phyloP scores from a whole-genome alignment of 2,113 vertebrate genomes.

The Aythya baeri region DNA sequence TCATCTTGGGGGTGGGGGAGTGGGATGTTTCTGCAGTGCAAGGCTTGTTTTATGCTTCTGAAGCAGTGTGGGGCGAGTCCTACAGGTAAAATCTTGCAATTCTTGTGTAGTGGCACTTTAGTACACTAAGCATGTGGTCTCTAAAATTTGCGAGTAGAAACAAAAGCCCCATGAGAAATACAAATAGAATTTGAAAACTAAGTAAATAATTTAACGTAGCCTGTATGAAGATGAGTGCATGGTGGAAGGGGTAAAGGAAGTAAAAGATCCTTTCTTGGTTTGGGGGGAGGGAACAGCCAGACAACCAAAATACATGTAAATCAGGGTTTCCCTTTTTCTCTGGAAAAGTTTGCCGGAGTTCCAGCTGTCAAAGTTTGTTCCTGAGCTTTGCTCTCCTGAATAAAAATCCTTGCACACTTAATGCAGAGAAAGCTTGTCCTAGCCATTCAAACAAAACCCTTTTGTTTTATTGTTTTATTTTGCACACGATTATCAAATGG shows the following conservation, averaged over 20 bases:
- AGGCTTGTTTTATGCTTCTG: neutral
- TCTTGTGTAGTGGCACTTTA: neutral
- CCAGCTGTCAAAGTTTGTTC: neutral
- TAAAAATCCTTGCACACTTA: neutral
- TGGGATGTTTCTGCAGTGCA: neutral
- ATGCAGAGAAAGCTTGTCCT: neutral
- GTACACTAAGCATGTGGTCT: neutral
- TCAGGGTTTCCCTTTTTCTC: neutral
- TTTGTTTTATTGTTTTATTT: neutral
- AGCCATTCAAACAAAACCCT: neutral
- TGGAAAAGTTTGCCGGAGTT: neutral
- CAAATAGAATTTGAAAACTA: neutral
- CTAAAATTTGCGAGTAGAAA: neutral
- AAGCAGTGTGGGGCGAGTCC: neutral
- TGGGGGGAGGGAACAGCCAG: neutral
- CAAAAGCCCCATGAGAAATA: neutral
- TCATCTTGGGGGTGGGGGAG: neutral
- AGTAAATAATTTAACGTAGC: neutral
- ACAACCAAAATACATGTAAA: neutral
- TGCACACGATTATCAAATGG: neutral
- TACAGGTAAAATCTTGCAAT: neutral
- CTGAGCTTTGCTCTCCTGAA: neutral
- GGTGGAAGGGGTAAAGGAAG: neutral
- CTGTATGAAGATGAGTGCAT: neutral
- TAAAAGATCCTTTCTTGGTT: neutral